These are phyloP conservation scores for Telenomus remus DNA, from an alignment of 1,140 invertebrate species.

Conservation along the genomic window DNA sequence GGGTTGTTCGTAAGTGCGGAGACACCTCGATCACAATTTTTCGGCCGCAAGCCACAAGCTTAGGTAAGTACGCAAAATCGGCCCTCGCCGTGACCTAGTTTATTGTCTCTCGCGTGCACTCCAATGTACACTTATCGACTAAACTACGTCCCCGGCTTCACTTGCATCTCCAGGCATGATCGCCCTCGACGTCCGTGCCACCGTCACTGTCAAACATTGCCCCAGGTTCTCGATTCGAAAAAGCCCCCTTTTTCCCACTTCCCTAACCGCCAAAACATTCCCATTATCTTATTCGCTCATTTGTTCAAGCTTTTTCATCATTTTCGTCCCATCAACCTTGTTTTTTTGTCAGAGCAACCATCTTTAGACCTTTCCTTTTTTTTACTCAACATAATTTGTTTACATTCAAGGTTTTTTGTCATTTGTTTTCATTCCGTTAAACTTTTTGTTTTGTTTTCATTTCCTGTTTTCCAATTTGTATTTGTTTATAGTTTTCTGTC, in stretches of 20 bases:
- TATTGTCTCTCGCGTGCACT: constrained; percentile 51
- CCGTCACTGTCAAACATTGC: constrained; percentile 20
- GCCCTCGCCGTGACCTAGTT: constrained; percentile 27
- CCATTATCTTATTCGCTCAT: too few species aligned
- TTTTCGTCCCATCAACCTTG: too few species aligned
- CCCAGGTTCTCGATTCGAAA: constrained; percentile 15
- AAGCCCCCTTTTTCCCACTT: too few species aligned
- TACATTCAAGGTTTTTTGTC: neutral
- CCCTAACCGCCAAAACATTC: too few species aligned
- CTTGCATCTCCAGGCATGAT: constrained; percentile 40
- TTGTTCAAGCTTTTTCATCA: too few species aligned
- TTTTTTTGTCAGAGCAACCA: too few species aligned
- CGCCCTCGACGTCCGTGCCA: constrained; percentile 30
- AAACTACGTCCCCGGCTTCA: constrained; percentile 65
- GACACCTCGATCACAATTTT: neutral
- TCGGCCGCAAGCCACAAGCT: constrained; percentile 4
- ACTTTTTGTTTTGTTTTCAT: too few species aligned
- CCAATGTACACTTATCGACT: constrained; percentile 65
- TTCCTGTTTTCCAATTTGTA: too few species aligned
- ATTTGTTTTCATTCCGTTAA: too few species aligned
- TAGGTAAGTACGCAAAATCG: constrained; percentile 34
- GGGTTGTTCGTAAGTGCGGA: constrained; percentile 5
- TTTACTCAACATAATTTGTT: too few species aligned
- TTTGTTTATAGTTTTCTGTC: too few species aligned
- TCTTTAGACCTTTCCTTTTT: neutral